Percentiles rank a stretch among this genome's conserved stretches.
Conservation (phyloP, 2,797 vertebrate species). For the Acanthornis magna region DNA sequence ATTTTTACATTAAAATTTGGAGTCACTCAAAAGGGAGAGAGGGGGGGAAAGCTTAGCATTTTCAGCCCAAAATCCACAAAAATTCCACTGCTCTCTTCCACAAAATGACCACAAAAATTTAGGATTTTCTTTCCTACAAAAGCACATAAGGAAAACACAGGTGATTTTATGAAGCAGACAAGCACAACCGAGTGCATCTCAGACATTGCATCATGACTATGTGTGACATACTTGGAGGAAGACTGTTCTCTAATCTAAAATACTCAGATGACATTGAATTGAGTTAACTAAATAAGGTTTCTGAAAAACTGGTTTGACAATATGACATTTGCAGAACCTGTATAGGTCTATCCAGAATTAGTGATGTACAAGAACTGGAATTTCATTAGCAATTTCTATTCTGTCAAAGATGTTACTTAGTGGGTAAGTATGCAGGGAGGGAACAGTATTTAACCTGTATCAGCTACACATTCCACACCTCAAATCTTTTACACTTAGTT, state of each 20-base stretch:
- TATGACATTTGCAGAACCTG: not conserved
- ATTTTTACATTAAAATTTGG: slow-evolving; percentile 33
- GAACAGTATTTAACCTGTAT: not conserved
- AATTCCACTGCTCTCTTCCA: slow-evolving; percentile 3
- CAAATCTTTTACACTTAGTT: not conserved
- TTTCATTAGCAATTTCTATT: not conserved
- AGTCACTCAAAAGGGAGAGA: not conserved
- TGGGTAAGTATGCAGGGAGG: not conserved
- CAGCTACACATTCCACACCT: not conserved
- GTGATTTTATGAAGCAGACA: not conserved
- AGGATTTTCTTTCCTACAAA: not conserved
- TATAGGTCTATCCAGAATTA: not conserved
- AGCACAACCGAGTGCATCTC: not conserved
- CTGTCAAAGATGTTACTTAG: not conserved
- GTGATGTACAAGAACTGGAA: not conserved
- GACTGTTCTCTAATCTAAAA: not conserved
- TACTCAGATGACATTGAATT: not conserved
- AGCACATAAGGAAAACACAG: not conserved
- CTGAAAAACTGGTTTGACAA: not conserved
- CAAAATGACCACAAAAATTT: slow-evolving; percentile 2
- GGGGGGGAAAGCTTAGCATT: not conserved
- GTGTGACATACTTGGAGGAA: not conserved
- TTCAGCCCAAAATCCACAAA: not conserved
- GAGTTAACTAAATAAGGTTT: not conserved
- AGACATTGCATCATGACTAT: not conserved